Evolutionary conservation across 2,888 invertebrate genomes (phyloP).

Genomic region (Lymantria monacha): DNA sequence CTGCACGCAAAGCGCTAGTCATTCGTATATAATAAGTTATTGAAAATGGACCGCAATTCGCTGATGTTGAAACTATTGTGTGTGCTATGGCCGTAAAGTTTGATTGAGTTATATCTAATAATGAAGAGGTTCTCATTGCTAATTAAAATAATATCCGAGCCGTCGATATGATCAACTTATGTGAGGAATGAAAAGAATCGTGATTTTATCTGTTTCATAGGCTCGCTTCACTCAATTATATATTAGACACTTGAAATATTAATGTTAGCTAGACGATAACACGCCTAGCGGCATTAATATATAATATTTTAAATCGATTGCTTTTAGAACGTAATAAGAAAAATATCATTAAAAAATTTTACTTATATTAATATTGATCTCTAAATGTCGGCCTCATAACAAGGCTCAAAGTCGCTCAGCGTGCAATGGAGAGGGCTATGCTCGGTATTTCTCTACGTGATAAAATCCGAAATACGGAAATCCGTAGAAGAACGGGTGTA

Average conservation of each 20-base stretch:
- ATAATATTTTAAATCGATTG: slow-evolving; percentile 10
- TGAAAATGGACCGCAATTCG: no score
- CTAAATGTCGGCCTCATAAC: no score
- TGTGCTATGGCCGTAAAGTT: not conserved
- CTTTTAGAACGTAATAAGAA: slow-evolving; percentile 27
- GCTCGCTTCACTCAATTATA: not conserved
- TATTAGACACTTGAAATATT: not conserved
- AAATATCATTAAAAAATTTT: slow-evolving; percentile 8
- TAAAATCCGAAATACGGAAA: no score
- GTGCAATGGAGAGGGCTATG: no score
- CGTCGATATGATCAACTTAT: slow-evolving; percentile 4
- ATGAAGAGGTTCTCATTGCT: slow-evolving; percentile 17
- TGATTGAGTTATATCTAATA: slow-evolving; percentile 20
- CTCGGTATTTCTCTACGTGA: no score
- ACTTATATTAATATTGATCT: no score
- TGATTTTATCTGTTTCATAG: not conserved
- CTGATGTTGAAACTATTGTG: no score
- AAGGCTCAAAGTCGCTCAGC: no score
- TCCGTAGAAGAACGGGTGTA: no score
- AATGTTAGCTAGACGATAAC: no score
- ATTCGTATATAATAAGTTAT: no score
- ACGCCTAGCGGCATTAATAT: not conserved
- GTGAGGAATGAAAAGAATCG: not conserved
- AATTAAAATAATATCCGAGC: slow-evolving; percentile 22
- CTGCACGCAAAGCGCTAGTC: no score